phyloP scores from a whole-genome alignment of 1,140 invertebrate genomes.

The Trinorchestia longiramus region DNA sequence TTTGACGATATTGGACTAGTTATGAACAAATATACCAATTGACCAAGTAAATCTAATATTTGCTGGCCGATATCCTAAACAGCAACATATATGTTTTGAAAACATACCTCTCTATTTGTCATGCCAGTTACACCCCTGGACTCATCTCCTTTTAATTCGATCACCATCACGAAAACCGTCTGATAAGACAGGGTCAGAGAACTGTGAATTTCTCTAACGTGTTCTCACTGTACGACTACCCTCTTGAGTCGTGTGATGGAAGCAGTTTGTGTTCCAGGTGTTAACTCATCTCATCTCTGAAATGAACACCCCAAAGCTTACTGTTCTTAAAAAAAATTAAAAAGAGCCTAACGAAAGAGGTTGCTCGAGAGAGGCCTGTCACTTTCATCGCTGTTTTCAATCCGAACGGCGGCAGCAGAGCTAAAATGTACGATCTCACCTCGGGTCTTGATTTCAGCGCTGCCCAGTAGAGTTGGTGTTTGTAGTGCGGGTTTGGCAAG shows the following conservation, averaged over 20 bases:
- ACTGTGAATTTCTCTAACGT: neutral
- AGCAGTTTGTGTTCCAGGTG: neutral
- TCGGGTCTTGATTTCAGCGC: neutral
- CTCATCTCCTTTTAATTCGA: neutral
- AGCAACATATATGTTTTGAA: neutral
- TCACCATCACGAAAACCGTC: neutral
- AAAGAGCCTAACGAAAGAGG: neutral
- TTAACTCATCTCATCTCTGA: neutral
- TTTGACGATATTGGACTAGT: no score
- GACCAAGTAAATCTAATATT: neutral
- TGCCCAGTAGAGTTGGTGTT: neutral
- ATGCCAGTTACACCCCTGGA: no score
- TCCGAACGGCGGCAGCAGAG: neutral
- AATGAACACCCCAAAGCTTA: neutral
- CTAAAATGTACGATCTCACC: slow-evolving; percentile 23
- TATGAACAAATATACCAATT: neutral
- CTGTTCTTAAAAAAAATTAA: neutral
- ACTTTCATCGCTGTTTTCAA: slow-evolving; percentile 11
- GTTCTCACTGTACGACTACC: neutral
- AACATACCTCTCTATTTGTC: no score
- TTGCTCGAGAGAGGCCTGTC: neutral
- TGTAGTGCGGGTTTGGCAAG: neutral
- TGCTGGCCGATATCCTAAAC: neutral
- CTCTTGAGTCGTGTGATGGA: neutral
- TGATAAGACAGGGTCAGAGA: neutral